Evolutionary conservation across 2,888 invertebrate genomes (phyloP).

Genomic region (Cantharis rustica): DNA sequence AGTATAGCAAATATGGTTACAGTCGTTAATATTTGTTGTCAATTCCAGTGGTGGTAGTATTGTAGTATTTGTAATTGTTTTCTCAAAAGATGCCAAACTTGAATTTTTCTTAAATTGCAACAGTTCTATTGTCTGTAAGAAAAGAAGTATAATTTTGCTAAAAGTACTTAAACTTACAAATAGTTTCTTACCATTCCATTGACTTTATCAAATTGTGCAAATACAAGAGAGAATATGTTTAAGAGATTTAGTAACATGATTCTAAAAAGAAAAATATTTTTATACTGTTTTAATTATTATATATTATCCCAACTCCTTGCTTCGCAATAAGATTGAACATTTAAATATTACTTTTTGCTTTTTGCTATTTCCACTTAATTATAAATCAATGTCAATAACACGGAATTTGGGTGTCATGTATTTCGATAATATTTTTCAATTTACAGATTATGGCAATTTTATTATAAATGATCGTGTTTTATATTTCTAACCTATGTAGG

Average conservation of each 20-base stretch:
- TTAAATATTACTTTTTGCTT: too few species aligned
- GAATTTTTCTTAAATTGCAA: constrained; percentile 59
- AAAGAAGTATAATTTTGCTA: constrained; percentile 37
- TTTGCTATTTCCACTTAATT: too few species aligned
- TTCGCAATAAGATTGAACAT: too few species aligned
- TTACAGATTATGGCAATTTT: too few species aligned
- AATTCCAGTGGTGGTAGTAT: background rate
- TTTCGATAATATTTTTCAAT: too few species aligned
- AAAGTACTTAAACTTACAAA: background rate
- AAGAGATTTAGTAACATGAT: constrained; percentile 93
- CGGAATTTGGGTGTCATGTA: too few species aligned
- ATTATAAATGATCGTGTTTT: too few species aligned
- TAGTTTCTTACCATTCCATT: constrained; percentile 68
- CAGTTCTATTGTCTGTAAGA: constrained; percentile 58
- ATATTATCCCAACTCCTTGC: too few species aligned
- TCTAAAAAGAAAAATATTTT: constrained; percentile 61
- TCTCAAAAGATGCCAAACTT: background rate
- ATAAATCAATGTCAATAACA: too few species aligned
- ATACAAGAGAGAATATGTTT: constrained; percentile 92
- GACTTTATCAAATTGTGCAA: constrained; percentile 90
- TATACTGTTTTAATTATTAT: too few species aligned
- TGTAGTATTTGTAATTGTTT: background rate
- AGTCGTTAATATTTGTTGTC: background rate
- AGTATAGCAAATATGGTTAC: background rate
- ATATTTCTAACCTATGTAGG: too few species aligned